These are phyloP conservation scores for Punctoribates punctum DNA, from an alignment of 2,888 invertebrate species.

Conservation along the genomic window DNA sequence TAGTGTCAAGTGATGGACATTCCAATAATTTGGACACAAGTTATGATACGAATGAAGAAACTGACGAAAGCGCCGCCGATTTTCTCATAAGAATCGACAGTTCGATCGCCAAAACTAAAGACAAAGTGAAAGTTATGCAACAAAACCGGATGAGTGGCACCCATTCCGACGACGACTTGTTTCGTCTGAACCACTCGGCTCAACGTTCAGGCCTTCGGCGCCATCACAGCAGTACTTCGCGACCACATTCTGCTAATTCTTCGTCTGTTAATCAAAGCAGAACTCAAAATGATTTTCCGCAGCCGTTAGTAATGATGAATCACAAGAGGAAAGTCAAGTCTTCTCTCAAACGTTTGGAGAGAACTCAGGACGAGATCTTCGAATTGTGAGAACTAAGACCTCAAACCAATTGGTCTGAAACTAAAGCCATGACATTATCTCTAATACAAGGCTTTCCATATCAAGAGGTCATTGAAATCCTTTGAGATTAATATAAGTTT, in stretches of 20 bases:
- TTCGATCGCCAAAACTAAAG: slow-evolving; percentile 54
- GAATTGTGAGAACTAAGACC: slow-evolving; percentile 67
- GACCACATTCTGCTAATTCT: slow-evolving; percentile 18
- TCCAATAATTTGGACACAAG: slow-evolving; percentile 27
- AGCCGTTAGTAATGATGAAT: slow-evolving; percentile 9
- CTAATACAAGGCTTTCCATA: background rate
- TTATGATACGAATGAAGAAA: slow-evolving; percentile 47
- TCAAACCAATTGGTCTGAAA: background rate
- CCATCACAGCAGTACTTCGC: slow-evolving; percentile 21
- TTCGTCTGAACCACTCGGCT: background rate
- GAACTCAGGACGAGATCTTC: slow-evolving; percentile 82
- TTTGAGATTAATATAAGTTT: background rate
- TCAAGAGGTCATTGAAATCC: background rate
- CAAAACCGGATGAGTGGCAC: slow-evolving; percentile 36
- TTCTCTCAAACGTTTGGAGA: slow-evolving; percentile 74
- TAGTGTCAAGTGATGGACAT: slow-evolving; percentile 35
- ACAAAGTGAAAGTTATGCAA: slow-evolving; percentile 52
- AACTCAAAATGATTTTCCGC: slow-evolving; percentile 12
- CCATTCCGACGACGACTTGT: slow-evolving; percentile 35
- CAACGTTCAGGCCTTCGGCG: background rate
- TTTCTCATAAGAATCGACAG: slow-evolving; percentile 55
- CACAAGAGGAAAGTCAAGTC: slow-evolving; percentile 74
- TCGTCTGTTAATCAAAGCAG: background rate
- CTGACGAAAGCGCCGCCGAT: slow-evolving; percentile 52
- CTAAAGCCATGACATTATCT: background rate